Evolutionary conservation across 2,797 vertebrate genomes (phyloP).

Genomic region (Clamator glandarius): DNA sequence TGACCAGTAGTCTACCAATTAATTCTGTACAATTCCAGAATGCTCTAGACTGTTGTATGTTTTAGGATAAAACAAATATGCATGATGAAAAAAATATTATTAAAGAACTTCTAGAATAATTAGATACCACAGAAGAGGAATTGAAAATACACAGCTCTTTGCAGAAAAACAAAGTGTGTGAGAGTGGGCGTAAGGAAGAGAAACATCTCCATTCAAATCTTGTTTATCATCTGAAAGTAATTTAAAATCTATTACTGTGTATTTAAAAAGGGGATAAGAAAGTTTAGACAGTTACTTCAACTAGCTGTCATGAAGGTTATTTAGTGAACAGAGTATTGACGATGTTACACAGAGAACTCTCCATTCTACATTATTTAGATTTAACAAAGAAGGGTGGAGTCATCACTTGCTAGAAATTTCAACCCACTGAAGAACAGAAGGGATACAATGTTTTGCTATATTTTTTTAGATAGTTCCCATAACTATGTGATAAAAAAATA

Average conservation of each 20-base stretch:
- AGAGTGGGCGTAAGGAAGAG: neutral
- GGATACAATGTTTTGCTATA: neutral
- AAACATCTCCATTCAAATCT: neutral
- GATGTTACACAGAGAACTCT: neutral
- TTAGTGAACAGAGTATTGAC: neutral
- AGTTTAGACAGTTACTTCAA: neutral
- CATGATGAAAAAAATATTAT: neutral
- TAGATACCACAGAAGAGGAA: neutral
- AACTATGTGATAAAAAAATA: neutral
- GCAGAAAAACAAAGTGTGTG: neutral
- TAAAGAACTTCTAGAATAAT: neutral
- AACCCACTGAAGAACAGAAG: neutral
- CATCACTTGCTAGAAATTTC: neutral
- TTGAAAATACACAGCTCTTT: neutral
- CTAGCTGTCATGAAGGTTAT: neutral
- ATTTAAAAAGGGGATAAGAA: slow-evolving; percentile 19
- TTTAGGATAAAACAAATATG: neutral
- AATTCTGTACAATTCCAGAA: neutral
- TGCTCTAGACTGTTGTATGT: neutral
- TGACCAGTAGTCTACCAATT: neutral
- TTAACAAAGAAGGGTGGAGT: slow-evolving; percentile 10
- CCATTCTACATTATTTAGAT: neutral
- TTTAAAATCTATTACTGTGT: neutral
- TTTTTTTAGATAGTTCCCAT: neutral
- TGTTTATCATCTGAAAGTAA: neutral